Conservation (phyloP, 2,797 vertebrate genomes). For the Lithobates pipiens region DNA sequence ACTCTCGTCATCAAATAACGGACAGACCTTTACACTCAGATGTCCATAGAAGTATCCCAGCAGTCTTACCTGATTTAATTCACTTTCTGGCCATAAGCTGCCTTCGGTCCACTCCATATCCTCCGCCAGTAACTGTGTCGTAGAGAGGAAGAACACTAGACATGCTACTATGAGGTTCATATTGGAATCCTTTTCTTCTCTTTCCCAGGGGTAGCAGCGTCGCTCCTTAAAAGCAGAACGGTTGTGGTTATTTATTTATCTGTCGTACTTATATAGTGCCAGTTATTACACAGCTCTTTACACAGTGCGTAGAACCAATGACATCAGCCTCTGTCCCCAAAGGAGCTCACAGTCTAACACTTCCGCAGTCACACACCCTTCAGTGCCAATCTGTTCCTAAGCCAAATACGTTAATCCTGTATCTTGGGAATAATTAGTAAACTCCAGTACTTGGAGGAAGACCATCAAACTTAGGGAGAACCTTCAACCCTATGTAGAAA, state of each 20-base stretch:
- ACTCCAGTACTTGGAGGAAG: background rate
- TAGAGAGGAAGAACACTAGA: constrained; percentile 37
- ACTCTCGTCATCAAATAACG: background rate
- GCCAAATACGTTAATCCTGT: background rate
- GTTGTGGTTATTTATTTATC: background rate
- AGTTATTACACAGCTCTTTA: background rate
- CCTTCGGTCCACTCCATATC: constrained; percentile 41
- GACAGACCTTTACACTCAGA: background rate
- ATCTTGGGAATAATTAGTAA: background rate
- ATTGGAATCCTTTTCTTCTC: background rate
- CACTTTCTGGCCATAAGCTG: constrained; percentile 3
- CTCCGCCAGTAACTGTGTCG: constrained; percentile 30
- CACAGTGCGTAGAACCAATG: background rate
- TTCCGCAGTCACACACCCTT: background rate
- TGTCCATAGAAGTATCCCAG: background rate
- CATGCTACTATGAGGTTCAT: constrained; percentile 48
- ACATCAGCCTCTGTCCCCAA: background rate
- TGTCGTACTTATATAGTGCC: background rate
- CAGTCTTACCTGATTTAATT: constrained; percentile 34
- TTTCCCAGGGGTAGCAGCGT: background rate
- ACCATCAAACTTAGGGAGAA: background rate
- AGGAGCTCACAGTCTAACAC: background rate
- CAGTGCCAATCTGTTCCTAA: background rate
- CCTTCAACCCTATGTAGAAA: background rate
- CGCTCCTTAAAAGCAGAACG: background rate